A percentile compares a stretch with the other conserved stretches of the same genome.
Conservation (phyloP, 2,888 invertebrate genomes). For the Philopedon plagiatum region DNA sequence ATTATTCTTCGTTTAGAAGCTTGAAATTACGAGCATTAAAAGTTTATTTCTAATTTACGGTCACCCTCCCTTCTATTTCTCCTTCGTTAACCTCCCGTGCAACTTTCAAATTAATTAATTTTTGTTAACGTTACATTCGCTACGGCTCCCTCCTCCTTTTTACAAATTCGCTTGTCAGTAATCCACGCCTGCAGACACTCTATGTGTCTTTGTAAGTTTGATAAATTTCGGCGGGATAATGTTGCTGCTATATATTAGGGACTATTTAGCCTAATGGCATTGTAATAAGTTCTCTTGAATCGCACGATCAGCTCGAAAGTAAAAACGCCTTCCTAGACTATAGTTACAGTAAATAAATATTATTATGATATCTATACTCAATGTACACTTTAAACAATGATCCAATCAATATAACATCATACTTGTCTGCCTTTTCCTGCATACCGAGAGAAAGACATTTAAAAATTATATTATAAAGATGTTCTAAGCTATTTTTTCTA, state of each 20-base stretch:
- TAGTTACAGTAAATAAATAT: too few relatives aligned
- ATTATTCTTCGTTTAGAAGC: slow-evolving; percentile 62
- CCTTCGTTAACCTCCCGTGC: slow-evolving; percentile 58
- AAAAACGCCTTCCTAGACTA: too few relatives aligned
- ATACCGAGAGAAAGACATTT: too few relatives aligned
- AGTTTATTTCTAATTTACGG: slow-evolving; percentile 63
- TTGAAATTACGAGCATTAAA: slow-evolving; percentile 62
- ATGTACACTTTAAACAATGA: too few relatives aligned
- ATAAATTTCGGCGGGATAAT: background rate
- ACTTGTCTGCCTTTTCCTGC: too few relatives aligned
- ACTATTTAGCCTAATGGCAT: background rate
- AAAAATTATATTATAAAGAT: too few relatives aligned
- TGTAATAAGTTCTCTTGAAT: background rate
- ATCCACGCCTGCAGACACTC: slow-evolving; percentile 52
- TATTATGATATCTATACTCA: too few relatives aligned
- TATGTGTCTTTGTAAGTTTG: background rate
- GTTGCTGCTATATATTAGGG: background rate
- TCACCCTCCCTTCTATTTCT: slow-evolving; percentile 59
- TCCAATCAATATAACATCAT: too few relatives aligned
- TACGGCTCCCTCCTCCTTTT: slow-evolving; percentile 51
- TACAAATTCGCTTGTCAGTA: slow-evolving; percentile 56
- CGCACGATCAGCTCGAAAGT: too few relatives aligned
- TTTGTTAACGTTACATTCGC: slow-evolving; percentile 58
- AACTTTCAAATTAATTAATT: slow-evolving; percentile 62
- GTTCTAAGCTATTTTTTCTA: too few relatives aligned